These are phyloP conservation scores for Pristionchus entomophagus DNA, from an alignment of 2,888 invertebrate genomes.

Conservation along the genomic window DNA sequence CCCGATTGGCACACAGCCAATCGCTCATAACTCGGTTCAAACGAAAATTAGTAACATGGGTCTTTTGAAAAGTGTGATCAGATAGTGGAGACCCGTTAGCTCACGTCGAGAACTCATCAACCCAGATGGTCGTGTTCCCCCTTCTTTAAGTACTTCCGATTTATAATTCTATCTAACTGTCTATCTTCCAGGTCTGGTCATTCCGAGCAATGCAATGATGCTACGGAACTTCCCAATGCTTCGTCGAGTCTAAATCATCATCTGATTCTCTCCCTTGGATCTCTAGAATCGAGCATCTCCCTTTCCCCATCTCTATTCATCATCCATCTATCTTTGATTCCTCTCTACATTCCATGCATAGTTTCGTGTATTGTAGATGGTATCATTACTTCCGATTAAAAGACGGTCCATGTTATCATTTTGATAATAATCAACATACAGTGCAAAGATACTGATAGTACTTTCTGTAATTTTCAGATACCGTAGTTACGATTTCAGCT, in stretches of 20 bases:
- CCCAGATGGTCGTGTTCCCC: too few species aligned
- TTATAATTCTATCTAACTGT: too few species aligned
- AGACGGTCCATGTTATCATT: background rate
- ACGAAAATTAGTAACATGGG: too few species aligned
- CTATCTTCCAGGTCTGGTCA: background rate
- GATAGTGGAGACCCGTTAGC: background rate
- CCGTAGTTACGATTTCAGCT: too few species aligned
- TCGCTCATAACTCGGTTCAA: background rate
- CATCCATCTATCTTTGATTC: background rate
- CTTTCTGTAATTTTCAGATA: too few species aligned
- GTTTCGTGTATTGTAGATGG: conserved; percentile 22
- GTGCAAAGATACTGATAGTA: too few species aligned
- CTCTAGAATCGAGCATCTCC: background rate
- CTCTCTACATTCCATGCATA: background rate
- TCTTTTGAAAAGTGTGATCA: too few species aligned
- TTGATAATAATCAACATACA: background rate
- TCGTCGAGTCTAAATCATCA: conserved; percentile 17
- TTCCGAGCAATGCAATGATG: background rate
- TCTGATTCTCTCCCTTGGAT: background rate
- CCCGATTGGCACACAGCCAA: too few species aligned
- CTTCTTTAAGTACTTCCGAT: too few species aligned
- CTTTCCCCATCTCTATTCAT: background rate
- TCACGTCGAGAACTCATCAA: too few species aligned
- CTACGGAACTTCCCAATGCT: conserved; percentile 21
- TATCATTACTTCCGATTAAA: background rate